Evolutionary conservation across 2,888 invertebrate species (phyloP), one percentile per base, ranked within the genome.

Genomic region (Gari tellinella): DNA sequence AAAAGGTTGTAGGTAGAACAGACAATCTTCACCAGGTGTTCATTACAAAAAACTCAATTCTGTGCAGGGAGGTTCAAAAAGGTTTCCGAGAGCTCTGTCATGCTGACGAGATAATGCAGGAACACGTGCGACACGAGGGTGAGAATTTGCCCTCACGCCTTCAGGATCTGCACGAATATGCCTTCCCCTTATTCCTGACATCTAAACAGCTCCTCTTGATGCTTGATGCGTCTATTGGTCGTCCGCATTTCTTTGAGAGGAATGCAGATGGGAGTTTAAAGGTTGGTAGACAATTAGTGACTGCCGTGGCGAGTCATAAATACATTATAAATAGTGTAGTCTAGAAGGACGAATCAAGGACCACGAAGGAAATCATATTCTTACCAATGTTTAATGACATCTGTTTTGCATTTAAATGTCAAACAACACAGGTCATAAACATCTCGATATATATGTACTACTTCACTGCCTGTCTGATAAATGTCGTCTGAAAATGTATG

Each of bases 41-140:
- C 45, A 62, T 62, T 43, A 62, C 62, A 19, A 62, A 62, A 74
- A 90, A 89, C 65, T 80, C 84, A n/a, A 84, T 88, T 10, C 73
- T 90, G 37, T 89, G 89, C 63, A 85, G 70, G 46, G 89, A 89
- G 61, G 86, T 90, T 12, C 76, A 85, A 74, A 90, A 89, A 72
- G 88, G 86, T 38, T 89, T 90, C 58, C 63, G 72, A 8, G 87
- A 87, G 61, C 75, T 90, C 26, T 82, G 83, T 52, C 84, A 84
- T 66, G 88, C 86, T 4, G 77, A 75, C 48, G 79, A 83, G 15
- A 23, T 81, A 0, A 77, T 81, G 21, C 25, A 61, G 5, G 73
- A 80, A 1, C 82, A 81, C 62, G 65, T 78, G 0, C 63, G 62
- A 2, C 58, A 64, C n/a, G 79, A 83, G 31, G 62, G 58, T 10